Percentiles rank a stretch among this genome's conserved stretches.
These are phyloP conservation scores for Periophthalmus magnuspinnatus DNA, from an alignment of 2,797 vertebrate genomes.

Conservation along the genomic window DNA sequence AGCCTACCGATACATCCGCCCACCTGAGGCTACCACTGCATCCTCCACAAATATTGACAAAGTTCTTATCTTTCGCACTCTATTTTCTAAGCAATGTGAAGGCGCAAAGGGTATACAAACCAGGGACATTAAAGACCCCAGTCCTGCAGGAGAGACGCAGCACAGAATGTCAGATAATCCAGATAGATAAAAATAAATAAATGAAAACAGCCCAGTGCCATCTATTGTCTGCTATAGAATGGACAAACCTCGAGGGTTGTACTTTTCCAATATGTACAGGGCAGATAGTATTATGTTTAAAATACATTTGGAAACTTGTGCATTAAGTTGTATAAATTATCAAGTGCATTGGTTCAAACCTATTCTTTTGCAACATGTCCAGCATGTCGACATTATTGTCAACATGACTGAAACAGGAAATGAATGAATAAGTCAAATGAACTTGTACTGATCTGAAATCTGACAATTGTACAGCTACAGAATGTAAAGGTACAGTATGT, in stretches of 20 bases:
- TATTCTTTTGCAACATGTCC: too few species aligned
- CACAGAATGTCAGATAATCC: constrained; percentile 38
- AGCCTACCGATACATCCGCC: constrained; percentile 70
- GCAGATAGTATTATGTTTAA: not conserved
- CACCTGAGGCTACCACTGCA: constrained; percentile 68
- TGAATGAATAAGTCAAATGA: too few species aligned
- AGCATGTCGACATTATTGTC: too few species aligned
- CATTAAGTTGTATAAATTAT: not conserved
- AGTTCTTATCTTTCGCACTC: constrained; percentile 59
- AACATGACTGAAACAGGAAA: too few species aligned
- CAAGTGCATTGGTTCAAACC: not conserved
- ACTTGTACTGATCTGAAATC: too few species aligned
- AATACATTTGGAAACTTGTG: not conserved
- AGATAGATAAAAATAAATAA: constrained; percentile 26
- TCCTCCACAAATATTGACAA: constrained; percentile 73
- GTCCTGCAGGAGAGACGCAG: constrained; percentile 27
- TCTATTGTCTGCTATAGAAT: constrained; percentile 1
- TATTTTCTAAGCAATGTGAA: constrained; percentile 54
- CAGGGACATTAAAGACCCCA: constrained; percentile 13
- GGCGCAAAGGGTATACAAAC: constrained; percentile 35
- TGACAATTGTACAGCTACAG: too few species aligned
- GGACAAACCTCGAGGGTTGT: not conserved
- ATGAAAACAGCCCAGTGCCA: constrained; percentile 21
- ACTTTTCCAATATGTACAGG: not conserved
- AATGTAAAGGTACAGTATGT: too few species aligned